These are phyloP conservation scores for Halcyon malimbica DNA, from an alignment of 2,113 vertebrate genomes.

Conservation along the genomic window DNA sequence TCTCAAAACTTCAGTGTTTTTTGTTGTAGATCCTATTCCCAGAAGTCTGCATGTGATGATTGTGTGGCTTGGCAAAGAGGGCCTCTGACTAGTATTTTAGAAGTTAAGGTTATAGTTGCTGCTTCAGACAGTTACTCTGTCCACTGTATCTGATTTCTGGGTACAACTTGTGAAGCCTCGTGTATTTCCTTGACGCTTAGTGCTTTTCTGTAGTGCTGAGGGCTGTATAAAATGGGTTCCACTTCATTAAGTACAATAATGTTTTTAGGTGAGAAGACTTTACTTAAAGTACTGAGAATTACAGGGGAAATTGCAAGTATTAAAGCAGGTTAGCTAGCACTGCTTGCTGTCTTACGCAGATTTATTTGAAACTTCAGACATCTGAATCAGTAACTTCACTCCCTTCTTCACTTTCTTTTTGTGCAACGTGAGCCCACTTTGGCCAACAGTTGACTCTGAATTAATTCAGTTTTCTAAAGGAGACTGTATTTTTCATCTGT, in stretches of 20 bases:
- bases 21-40: not conserved
- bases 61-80: not conserved
- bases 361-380: not conserved
- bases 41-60: accelerated
- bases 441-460: not conserved
- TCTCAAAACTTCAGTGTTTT: not conserved
- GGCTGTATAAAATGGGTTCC: not conserved
- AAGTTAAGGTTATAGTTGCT: not conserved
- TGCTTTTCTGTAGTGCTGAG: not conserved
- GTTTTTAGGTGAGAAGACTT: not conserved
- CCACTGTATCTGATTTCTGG: not conserved
- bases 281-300: not conserved
- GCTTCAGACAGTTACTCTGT: not conserved
- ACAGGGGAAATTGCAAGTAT: not conserved
- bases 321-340: not conserved
- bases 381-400: not conserved
- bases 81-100: accelerated
- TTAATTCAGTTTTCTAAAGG: not conserved
- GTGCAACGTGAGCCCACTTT: not conserved
- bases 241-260: not conserved
- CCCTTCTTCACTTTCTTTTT: not conserved
- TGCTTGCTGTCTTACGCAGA: accelerated
- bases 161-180: not conserved
- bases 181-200: accelerated
- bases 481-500: not conserved